Evolutionary conservation across 2,888 invertebrate species (phyloP).

Genomic region (Conomelus anceps): DNA sequence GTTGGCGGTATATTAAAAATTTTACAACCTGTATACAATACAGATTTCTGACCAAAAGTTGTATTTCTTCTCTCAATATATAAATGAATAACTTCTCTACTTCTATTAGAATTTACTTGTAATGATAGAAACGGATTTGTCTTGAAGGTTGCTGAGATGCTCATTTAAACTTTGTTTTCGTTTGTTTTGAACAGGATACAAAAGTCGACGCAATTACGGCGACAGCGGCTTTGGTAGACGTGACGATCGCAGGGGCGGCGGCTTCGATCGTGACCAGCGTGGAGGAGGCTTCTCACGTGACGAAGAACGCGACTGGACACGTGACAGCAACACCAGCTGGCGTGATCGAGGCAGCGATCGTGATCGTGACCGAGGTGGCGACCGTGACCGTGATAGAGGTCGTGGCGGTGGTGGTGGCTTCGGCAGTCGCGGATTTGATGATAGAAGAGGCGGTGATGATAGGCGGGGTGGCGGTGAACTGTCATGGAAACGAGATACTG

Average conservation of each 20-base stretch:
- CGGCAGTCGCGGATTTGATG: slow-evolving; percentile 35
- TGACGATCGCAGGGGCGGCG: slow-evolving; percentile 27
- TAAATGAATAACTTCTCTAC: too few species aligned
- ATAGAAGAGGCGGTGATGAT: slow-evolving; percentile 32
- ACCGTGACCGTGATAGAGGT: slow-evolving; percentile 23
- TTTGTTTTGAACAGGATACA: not conserved
- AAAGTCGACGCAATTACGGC: slow-evolving; percentile 28
- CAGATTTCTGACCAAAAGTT: too few species aligned
- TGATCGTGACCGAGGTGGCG: slow-evolving; percentile 19
- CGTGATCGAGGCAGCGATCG: slow-evolving; percentile 30
- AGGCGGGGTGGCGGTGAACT: slow-evolving; percentile 29
- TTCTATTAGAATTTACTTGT: too few species aligned
- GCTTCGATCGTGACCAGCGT: slow-evolving; percentile 5
- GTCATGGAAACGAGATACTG: slow-evolving; percentile 20
- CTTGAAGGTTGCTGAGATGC: too few species aligned
- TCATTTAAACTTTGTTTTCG: too few species aligned
- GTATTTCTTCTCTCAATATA: too few species aligned
- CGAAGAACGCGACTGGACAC: not conserved
- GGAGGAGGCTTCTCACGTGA: not conserved
- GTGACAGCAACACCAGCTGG: slow-evolving; percentile 37
- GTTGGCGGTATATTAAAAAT: too few species aligned
- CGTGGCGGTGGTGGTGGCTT: slow-evolving; percentile 29
- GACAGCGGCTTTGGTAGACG: slow-evolving; percentile 35
- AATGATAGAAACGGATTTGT: too few species aligned
- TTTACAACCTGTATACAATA: too few species aligned